Evolutionary conservation across 2,797 vertebrate genomes (phyloP).

Genomic region (Lacerta bilineata): DNA sequence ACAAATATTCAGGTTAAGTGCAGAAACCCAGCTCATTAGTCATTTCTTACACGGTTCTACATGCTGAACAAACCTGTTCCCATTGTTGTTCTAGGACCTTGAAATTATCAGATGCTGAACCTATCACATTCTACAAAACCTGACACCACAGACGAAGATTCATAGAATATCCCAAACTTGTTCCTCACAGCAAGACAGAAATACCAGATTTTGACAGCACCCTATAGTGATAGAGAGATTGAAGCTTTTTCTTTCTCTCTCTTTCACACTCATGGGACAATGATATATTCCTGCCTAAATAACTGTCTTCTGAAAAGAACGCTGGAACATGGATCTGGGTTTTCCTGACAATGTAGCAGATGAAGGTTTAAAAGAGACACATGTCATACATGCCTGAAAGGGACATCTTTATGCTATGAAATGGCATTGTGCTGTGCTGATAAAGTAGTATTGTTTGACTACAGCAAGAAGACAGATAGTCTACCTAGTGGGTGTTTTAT

Average conservation of each 20-base stretch:
- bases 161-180: conserved; percentile 38
- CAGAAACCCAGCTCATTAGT: conserved; percentile 10
- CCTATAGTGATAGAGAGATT: conserved; percentile 1
- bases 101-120: conserved; percentile 44
- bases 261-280: conserved; percentile 56
- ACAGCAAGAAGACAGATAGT: conserved; percentile 45
- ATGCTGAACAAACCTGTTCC: conserved; percentile 23
- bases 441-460: conserved; percentile 61
- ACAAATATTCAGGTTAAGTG: not conserved
- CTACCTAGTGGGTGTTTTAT: not conserved
- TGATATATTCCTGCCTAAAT: conserved; percentile 59
- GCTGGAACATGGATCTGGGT: conserved; percentile 53
- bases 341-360: conserved; percentile 47
- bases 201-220: conserved; percentile 12
- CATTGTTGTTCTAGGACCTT: conserved; percentile 36
- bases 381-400: conserved; percentile 60
- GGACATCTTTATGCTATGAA: conserved; percentile 63
- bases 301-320: conserved; percentile 50
- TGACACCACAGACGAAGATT: conserved; percentile 59
- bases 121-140: conserved; percentile 44
- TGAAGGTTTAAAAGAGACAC: conserved; percentile 56
- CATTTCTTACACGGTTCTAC: conserved; percentile 23
- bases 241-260: conserved; percentile 33
- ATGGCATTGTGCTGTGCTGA: conserved; percentile 42
- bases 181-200: conserved; percentile 37